phyloP scores from a whole-genome alignment of 2,797 vertebrate species.

The Syngnathus acus region DNA sequence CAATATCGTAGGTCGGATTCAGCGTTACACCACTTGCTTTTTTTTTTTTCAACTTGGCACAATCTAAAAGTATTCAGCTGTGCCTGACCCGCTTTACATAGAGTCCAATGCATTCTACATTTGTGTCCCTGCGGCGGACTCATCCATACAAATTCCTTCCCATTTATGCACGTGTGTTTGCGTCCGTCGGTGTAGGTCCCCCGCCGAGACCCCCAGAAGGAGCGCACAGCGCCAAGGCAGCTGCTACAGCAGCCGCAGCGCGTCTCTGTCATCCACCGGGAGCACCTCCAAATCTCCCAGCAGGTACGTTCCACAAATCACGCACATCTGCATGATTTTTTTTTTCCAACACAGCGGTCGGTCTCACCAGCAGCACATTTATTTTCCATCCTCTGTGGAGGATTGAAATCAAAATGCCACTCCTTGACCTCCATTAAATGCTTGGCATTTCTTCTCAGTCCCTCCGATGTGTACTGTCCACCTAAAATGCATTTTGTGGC shows the following conservation, averaged over 20 bases:
- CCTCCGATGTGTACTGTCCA: too few relatives aligned
- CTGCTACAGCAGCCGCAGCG: constrained; percentile 84
- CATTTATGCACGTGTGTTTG: constrained; percentile 17
- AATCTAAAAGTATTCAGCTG: constrained; percentile 30
- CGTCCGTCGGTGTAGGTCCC: constrained; percentile 71
- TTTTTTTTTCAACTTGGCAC: constrained; percentile 1
- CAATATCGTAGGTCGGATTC: constrained; percentile 24
- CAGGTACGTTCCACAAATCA: constrained; percentile 69
- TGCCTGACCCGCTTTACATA: constrained; percentile 26
- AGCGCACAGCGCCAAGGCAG: constrained; percentile 83
- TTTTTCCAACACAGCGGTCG: constrained; percentile 6
- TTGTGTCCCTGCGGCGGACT: constrained; percentile 23
- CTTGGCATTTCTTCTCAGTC: constrained; percentile 15
- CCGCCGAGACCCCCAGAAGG: constrained; percentile 77
- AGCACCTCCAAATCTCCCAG: constrained; percentile 83
- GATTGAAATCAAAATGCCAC: constrained; percentile 26
- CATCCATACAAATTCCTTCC: constrained; percentile 14
- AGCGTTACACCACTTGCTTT: not conserved
- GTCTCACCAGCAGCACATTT: constrained; percentile 16
- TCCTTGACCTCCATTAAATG: not conserved
- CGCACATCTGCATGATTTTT: not conserved
- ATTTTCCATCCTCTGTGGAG: constrained; percentile 14
- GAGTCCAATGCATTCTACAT: constrained; percentile 14
- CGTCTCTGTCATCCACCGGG: constrained; percentile 80
- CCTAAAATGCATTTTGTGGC: not conserved